Base-by-base conservation (phyloP, 2,888 invertebrate genomes). In the Eupithecia centaureata region DNA sequence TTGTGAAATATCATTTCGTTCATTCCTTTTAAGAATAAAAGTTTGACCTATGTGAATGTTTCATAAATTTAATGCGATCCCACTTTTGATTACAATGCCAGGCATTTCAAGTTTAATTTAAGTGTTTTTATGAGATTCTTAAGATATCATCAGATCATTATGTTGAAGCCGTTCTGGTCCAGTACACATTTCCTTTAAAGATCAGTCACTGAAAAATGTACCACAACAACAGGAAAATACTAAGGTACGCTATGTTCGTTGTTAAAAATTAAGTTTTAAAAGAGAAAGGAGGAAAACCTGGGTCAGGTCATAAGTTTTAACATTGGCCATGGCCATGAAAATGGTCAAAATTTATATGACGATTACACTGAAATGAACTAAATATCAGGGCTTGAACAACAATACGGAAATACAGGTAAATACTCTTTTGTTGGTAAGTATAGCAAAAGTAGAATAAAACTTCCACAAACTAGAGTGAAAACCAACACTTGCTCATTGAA, bases 1-100 rank as follows among this genome's bases (percentile, higher is more conserved):
- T 27, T 25, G 52, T 15, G 65, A 64, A 65, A 65, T 35, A 58
- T 27, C 38, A 47, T 13, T 61, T 64, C 51, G 25, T 38, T 52
- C 38, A 33, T 70, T 15, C 13, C 66, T 12, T 64, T 63, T 70
- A 61, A 35, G 38, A 58, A 28, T 63, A 65, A 51, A 51, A 63
- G 42, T 1, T n/a, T 38, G 57, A 63, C 68, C 61, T 64, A 28
- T 47, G 32, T 18, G 22, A 47, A 22, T 35, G 35, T 54, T 66
- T 66, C 57, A 35, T 61, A 33, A 60, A 56, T 64, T 61, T 57
- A 63, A 60, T 68, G 22, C 38, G 18, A 64, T 51, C 56, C 47
- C 33, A 42, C 42, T 58, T 66, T 25, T 57, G 52, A 47, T 58
- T 61, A n/a, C n/a, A 52, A 61, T 61, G 51, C 28, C 33, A 27